Conservation (phyloP, 2,797 vertebrate species). For the Chaenodraco wilsoni region DNA sequence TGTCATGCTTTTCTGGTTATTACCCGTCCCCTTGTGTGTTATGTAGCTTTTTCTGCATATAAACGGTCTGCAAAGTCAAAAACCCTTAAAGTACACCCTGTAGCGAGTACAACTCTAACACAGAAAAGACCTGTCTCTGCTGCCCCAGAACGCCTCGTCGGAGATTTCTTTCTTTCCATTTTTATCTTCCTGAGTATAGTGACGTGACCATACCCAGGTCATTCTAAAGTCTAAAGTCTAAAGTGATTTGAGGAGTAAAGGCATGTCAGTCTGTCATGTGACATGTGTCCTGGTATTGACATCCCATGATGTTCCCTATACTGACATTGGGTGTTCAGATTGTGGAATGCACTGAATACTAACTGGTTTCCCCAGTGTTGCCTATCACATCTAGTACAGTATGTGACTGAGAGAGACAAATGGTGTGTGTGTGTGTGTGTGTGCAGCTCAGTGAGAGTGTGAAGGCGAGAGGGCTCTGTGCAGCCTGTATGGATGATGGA, state of each 20-base stretch:
- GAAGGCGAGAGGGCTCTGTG: slow-evolving; percentile 23
- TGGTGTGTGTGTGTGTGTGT: slow-evolving; percentile 15
- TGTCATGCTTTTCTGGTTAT: too few species aligned
- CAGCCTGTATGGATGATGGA: slow-evolving; percentile 52
- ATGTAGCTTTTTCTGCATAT: too few species aligned
- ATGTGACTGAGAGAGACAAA: slow-evolving; percentile 46
- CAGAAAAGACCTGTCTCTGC: too few species aligned
- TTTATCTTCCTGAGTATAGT: too few species aligned
- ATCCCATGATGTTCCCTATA: not conserved
- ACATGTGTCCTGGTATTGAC: slow-evolving; percentile 7
- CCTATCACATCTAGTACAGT: slow-evolving; percentile 3
- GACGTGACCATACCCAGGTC: too few species aligned
- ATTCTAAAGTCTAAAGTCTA: not conserved
- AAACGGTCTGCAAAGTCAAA: too few species aligned
- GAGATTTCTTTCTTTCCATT: too few species aligned
- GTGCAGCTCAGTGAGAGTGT: slow-evolving; percentile 13
- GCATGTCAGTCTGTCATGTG: not conserved
- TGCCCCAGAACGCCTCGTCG: too few species aligned
- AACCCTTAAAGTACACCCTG: too few species aligned
- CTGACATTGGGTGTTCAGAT: slow-evolving; percentile 14
- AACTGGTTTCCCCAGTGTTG: slow-evolving; percentile 15
- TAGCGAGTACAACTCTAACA: too few species aligned
- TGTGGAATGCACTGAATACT: slow-evolving; percentile 2
- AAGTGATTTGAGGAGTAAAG: not conserved
- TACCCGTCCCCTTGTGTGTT: too few species aligned